Percentiles rank a stretch among this genome's conserved stretches.
phyloP scores from a whole-genome alignment of 1,140 invertebrate genomes.

The Melipona quadrifasciata region DNA sequence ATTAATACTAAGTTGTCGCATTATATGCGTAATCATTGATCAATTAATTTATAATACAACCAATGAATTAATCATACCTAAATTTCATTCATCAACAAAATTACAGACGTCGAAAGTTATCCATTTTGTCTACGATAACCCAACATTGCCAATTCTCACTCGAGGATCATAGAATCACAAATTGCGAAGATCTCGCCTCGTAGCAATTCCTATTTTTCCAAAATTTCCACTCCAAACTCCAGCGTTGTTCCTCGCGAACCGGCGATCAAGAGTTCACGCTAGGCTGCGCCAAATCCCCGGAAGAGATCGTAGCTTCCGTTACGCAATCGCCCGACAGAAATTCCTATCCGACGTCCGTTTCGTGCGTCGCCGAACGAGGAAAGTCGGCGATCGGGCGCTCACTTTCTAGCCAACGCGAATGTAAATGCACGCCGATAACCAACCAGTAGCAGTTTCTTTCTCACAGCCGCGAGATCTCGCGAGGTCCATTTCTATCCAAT shows the following conservation, averaged over 20 bases:
- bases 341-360: neutral
- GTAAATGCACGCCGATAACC: slow-evolving; percentile 27
- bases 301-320: slow-evolving; percentile 15
- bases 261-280: neutral
- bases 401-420: slow-evolving; percentile 17
- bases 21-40: no score
- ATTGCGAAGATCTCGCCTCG: no score
- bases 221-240: neutral
- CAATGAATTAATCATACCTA: no score
- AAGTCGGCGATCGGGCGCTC: slow-evolving; percentile 22
- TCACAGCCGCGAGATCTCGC: neutral
- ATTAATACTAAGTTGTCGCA: no score
- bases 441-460: slow-evolving; percentile 29
- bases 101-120: no score
- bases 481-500: neutral
- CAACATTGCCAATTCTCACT: no score
- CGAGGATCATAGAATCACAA: no score
- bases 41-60: no score
- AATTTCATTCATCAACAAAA: no score
- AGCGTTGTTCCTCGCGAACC: neutral
- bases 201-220: neutral
- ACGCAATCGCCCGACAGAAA: slow-evolving; percentile 4
- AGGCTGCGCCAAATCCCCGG: neutral
- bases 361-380: neutral
- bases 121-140: no score